These are phyloP conservation scores for Stratiolaelaps scimitus DNA, from an alignment of 1,140 invertebrate genomes.

Conservation along the genomic window DNA sequence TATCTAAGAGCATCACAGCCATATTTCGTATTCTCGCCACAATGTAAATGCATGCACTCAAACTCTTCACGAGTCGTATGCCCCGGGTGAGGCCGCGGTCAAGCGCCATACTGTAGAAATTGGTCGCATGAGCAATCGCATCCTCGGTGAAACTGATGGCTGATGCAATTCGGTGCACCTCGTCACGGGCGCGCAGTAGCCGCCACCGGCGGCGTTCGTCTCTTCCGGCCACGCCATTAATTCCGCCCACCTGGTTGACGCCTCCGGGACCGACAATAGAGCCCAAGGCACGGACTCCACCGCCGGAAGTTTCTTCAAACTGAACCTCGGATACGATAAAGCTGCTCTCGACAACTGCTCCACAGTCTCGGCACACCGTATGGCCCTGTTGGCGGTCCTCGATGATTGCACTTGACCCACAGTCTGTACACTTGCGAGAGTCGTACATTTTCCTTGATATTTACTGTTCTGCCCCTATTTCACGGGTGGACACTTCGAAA, in stretches of 20 bases:
- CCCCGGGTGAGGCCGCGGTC: slow-evolving; percentile 73
- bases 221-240: slow-evolving; percentile 58
- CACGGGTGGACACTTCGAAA: too few species aligned
- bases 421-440: slow-evolving; percentile 59
- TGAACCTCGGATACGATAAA: slow-evolving; percentile 91
- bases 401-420: slow-evolving; percentile 83
- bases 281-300: slow-evolving; percentile 65
- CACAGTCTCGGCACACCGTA: slow-evolving; percentile 89
- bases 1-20: slow-evolving; percentile 91
- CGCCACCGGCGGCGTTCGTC: slow-evolving; percentile 81
- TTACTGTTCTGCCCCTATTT: too few species aligned
- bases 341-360: slow-evolving; percentile 84
- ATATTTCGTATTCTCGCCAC: slow-evolving; percentile 87
- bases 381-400: slow-evolving; percentile 79
- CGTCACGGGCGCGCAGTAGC: slow-evolving; percentile 56
- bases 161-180: slow-evolving; percentile 40
- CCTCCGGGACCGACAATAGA: slow-evolving; percentile 63
- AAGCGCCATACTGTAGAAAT: slow-evolving; percentile 95
- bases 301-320: slow-evolving; percentile 80
- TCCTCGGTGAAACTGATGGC: slow-evolving; percentile 62
- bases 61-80: slow-evolving; percentile 72
- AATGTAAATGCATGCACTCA: slow-evolving; percentile 94
- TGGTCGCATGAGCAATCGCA: slow-evolving; percentile 79
- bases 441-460: too few species aligned
- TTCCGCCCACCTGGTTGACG: slow-evolving; percentile 47